Evolutionary conservation across 1,140 invertebrate genomes (phyloP), one percentile per base, ranked within the genome.

Genomic region (Akabosia matsudoensis): DNA sequence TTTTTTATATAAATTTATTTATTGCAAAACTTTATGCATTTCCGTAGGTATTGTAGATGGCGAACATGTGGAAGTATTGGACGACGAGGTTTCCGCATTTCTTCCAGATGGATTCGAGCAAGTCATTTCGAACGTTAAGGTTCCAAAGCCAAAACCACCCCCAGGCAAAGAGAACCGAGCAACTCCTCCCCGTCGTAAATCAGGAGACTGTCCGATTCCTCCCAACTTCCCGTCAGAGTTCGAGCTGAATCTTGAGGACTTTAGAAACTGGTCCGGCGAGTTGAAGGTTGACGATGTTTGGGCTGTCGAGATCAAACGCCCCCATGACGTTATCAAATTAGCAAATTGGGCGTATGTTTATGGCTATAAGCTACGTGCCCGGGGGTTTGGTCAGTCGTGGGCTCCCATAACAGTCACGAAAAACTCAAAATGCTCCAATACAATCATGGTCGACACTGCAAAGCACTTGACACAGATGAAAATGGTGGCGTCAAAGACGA

Each of bases 311-410:
- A 33, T 16, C 33, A 22, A 3, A 34, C 33, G 2, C 30, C 64
- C n/a, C 7, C n/a, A 70, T n/a, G 74, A 75, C 30, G 33, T 70
- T 7, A 64, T 75, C 3, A 51, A 13, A 3, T 28, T 75, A 14
- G 74, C 64, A 14, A 75, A 75, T 34, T 75, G 74, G 74, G 74
- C 74, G 13, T 70, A 75, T 33, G 31, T 70, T 33, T 26, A 75
- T 31, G 37, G 37, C 18, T 70, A 70, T 52, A 24, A 16, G n/a
- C 1, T 75, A n/a, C 54, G 74, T 28, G 61, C 74, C 14, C 22
- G 33, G 16, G 74, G 74, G 1, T 70, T 33, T 26, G 52, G 26
- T 24, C 61, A 75, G 4, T 70, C 74, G 13, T 75, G 74, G 74
- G 61, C 74, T 28, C 74, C 74, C 4, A 4, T 75, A 10, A 75